These are phyloP conservation scores for Aphis gossypii DNA, from an alignment of 1,140 invertebrate genomes.

Conservation along the genomic window DNA sequence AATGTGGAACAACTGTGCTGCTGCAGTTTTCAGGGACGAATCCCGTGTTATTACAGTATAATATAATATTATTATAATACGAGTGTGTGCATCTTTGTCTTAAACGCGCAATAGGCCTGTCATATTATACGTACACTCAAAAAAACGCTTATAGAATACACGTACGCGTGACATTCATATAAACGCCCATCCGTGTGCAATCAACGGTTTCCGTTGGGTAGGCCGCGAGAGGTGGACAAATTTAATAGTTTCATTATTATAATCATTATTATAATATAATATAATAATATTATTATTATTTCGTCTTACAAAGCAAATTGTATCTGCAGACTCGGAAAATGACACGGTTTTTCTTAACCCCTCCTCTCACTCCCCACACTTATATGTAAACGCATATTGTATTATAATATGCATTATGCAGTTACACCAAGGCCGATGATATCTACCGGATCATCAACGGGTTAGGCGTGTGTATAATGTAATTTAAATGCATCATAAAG, in stretches of 20 bases:
- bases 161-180: background rate
- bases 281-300: background rate
- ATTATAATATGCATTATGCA: background rate
- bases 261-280: background rate
- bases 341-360: background rate
- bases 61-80: background rate
- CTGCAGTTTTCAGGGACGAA: background rate
- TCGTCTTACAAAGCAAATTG: background rate
- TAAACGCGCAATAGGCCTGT: background rate
- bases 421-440: background rate
- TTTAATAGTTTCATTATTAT: constrained; percentile 14
- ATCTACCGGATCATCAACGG: background rate
- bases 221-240: background rate
- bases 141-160: background rate
- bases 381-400: no score
- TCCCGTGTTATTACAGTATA: background rate
- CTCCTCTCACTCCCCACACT: background rate
- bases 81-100: background rate
- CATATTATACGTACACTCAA: background rate
- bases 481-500: background rate
- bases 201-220: constrained; percentile 24
- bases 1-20: background rate
- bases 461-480: background rate
- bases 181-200: constrained; percentile 18
- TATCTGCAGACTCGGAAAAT: background rate